These are phyloP conservation scores for Drosophila nannoptera DNA, from an alignment of 1,140 invertebrate species.

Conservation along the genomic window DNA sequence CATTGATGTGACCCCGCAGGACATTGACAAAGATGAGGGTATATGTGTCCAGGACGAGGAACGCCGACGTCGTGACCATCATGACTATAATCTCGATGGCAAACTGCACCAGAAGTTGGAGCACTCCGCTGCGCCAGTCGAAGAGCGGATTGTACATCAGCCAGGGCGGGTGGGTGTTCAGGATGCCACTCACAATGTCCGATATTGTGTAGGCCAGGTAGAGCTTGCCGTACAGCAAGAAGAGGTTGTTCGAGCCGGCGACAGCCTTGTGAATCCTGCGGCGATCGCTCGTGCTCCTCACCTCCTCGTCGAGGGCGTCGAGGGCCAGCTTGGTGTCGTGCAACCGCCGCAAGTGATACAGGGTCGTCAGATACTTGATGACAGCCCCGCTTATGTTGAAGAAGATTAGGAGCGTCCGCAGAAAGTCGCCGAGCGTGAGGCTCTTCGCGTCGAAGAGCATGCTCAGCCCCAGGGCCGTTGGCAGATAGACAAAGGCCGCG, in stretches of 20 bases:
- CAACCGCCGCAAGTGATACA: background rate
- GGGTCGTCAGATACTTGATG: background rate
- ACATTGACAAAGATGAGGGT: constrained; percentile 35
- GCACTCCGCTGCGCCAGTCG: constrained; percentile 30
- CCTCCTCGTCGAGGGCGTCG: background rate
- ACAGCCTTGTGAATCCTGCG: constrained; percentile 2
- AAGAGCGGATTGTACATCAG: constrained; percentile 48
- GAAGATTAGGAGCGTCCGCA: background rate
- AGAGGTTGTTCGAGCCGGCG: background rate
- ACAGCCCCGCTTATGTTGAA: background rate
- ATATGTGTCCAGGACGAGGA: constrained; percentile 35
- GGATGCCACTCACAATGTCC: background rate
- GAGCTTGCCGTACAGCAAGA: background rate
- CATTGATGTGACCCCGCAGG: constrained; percentile 38
- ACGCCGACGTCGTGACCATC: constrained; percentile 4
- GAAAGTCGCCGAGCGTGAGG: constrained; percentile 5
- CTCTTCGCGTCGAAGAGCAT: background rate
- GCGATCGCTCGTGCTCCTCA: background rate
- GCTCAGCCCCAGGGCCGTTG: background rate
- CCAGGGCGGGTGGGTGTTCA: constrained; percentile 33
- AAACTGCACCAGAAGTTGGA: constrained; percentile 36
- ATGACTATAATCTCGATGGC: constrained; percentile 20
- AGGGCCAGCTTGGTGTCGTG: background rate
- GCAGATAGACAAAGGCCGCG: background rate
- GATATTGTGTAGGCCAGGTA: background rate